phyloP scores from a whole-genome alignment of 2,888 invertebrate species.

The Colletes collaris region DNA sequence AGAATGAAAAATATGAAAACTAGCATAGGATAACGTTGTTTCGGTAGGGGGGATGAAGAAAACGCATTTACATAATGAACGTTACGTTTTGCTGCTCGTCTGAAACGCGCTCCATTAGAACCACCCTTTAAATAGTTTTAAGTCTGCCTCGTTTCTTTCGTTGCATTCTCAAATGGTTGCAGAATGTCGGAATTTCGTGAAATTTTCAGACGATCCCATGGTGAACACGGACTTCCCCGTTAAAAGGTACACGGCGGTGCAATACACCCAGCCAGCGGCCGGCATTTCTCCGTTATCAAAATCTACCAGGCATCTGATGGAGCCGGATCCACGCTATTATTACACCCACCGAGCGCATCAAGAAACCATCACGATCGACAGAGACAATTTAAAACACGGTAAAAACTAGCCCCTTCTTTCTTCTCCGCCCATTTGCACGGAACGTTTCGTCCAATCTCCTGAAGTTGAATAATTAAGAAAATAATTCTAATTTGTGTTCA shows the following conservation, averaged over 20 bases:
- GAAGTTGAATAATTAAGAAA: too few species aligned
- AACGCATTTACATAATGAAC: too few species aligned
- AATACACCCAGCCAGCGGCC: slow-evolving; percentile 92
- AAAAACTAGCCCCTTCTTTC: slow-evolving; percentile 52
- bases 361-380: slow-evolving; percentile 81
- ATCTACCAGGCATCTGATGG: slow-evolving; percentile 90
- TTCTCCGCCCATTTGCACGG: background rate
- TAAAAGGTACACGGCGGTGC: slow-evolving; percentile 90
- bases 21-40: too few species aligned
- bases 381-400: slow-evolving; percentile 82
- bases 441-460: background rate
- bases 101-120: background rate
- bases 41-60: too few species aligned
- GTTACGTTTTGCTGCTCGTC: slow-evolving; percentile 36
- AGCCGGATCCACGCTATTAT: slow-evolving; percentile 87
- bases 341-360: slow-evolving; percentile 85
- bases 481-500: too few species aligned
- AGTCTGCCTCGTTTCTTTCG: background rate
- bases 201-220: slow-evolving; percentile 86
- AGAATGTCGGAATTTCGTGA: slow-evolving; percentile 30
- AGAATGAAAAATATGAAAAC: too few species aligned
- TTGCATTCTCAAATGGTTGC: background rate
- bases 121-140: slow-evolving; percentile 2
- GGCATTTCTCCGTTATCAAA: slow-evolving; percentile 89
- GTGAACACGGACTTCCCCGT: slow-evolving; percentile 91